phyloP scores from a whole-genome alignment of 2,113 vertebrate species.

The Himantopus leucocephalus region DNA sequence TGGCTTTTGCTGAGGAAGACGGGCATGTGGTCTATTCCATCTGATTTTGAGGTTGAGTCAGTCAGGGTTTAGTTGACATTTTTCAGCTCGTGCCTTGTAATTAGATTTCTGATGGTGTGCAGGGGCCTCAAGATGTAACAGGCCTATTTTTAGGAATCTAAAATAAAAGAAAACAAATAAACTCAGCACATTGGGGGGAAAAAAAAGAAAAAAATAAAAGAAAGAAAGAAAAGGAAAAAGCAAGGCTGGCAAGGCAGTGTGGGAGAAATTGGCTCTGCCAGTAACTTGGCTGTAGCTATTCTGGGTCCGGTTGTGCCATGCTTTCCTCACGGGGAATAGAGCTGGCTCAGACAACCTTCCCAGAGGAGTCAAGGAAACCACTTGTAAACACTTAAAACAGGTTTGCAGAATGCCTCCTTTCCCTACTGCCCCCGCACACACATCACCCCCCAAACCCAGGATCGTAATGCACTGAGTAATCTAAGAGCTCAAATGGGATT shows the following conservation, averaged over 20 bases:
- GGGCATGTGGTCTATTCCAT: background rate
- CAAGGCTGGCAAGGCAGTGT: background rate
- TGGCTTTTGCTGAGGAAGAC: background rate
- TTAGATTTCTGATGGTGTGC: background rate
- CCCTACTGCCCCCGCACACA: background rate
- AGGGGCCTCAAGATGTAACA: background rate
- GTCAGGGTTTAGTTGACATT: background rate
- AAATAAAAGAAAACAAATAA: slow-evolving; percentile 30
- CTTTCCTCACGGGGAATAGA: background rate
- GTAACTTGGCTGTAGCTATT: background rate
- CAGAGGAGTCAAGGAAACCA: slow-evolving; percentile 17
- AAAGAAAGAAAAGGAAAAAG: background rate
- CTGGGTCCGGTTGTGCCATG: background rate
- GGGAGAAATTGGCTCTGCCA: slow-evolving; percentile 8
- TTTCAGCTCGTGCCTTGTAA: background rate
- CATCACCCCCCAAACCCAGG: background rate
- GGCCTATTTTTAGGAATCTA: background rate
- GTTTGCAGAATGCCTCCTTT: background rate
- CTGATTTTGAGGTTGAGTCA: background rate
- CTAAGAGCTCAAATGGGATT: background rate
- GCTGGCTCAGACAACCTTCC: background rate
- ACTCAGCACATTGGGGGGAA: background rate
- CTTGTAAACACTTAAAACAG: background rate
- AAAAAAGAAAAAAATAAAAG: no score
- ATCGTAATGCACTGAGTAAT: accelerated